Conservation (phyloP, 1,140 invertebrate species). For the Neuroterus valhalla region DNA sequence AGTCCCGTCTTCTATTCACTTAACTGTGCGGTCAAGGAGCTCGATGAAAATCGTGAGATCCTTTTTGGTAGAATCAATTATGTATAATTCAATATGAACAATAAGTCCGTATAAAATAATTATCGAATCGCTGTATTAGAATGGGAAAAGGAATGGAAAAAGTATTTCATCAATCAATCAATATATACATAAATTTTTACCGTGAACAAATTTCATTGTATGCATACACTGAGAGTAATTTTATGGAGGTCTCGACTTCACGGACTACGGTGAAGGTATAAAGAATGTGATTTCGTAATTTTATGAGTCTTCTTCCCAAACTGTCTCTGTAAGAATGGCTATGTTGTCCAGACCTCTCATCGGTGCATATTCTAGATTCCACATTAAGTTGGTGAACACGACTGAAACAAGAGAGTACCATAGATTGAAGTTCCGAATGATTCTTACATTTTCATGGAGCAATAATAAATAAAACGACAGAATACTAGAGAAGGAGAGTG, state of each 20-base stretch:
- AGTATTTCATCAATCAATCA: constrained; percentile 20
- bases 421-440: constrained; percentile 18
- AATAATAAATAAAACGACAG: no score
- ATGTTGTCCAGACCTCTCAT: constrained; percentile 82
- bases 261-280: neutral
- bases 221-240: neutral
- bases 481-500: no score
- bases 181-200: constrained; percentile 35
- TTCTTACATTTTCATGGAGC: neutral
- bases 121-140: neutral
- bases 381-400: constrained; percentile 83
- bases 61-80: no score
- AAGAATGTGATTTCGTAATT: constrained; percentile 21
- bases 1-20: no score
- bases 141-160: neutral
- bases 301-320: constrained; percentile 78
- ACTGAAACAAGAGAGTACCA: constrained; percentile 72
- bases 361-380: constrained; percentile 86
- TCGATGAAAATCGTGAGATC: no score
- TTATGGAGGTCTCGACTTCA: neutral
- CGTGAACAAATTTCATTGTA: neutral
- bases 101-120: no score
- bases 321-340: constrained; percentile 85
- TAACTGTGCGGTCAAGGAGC: no score
- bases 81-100: no score